Base-by-base conservation (phyloP, 2,113 vertebrate species). In the Salvelinus sp. region DNA sequence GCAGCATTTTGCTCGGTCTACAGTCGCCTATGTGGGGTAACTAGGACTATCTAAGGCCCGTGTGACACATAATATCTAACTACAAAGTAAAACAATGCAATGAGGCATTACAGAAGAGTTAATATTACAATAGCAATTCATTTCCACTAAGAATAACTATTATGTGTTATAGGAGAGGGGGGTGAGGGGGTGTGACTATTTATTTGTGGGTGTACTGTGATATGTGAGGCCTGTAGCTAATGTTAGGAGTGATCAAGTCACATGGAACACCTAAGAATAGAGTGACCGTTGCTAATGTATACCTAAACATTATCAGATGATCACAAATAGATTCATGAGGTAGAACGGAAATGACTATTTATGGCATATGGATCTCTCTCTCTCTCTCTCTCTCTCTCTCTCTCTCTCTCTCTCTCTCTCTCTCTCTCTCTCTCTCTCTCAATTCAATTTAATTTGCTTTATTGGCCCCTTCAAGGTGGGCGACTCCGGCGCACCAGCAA, bases 241-340 rank as follows among this genome's bases (percentile, higher is more conserved):
- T 82, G 82, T 85, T 91, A 85, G 69, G 77, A 77, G 75, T 76
- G 69, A 80, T 58, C 74, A 79, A 82, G 76, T 78, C 82, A 82
- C 33, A 71, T 14, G 84, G 74, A 83, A 77, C 82, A 65, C 72
- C 77, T 87, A 87, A 88, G 89, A 87, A 88, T 84, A 89, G 83
- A 75, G 83, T 63, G 78, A 33, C 69, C 33, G 80, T 76, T 80
- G 66, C 75, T 82, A 80, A 84, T 87, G 82, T 76, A 78, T 87
- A 85, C 86, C 80, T 78, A 78, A 88, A 88, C 82, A 86, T 72
- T 78, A 79, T 78, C 74, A 78, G 81, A 44, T 62, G 67, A 81
- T 80, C 79, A 68, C 72, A 87, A 83, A 87, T 79, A 80, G 77
- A 81, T 79, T 66, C 72, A 84, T 82, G 79, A 65, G 68, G 69